Evolutionary conservation across 2,797 vertebrate genomes (phyloP).

Genomic region (Novumbra hubbsi): DNA sequence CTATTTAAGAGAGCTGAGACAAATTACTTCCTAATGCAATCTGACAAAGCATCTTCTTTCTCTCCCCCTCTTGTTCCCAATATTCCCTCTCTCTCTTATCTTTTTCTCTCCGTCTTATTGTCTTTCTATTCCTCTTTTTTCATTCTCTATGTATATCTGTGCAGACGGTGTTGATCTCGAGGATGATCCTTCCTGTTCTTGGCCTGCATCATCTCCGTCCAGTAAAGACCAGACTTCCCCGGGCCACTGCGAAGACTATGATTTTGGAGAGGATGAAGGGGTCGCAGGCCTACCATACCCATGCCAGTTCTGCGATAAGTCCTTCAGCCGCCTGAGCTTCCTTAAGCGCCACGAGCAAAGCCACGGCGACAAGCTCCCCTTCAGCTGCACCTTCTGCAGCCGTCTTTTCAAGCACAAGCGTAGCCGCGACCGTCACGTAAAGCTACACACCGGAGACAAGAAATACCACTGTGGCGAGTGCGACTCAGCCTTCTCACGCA

Average conservation of each 20-base stretch:
- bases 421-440: slow-evolving; percentile 96
- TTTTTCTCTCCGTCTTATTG: neutral
- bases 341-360: slow-evolving; percentile 98
- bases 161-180: slow-evolving; percentile 93
- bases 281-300: slow-evolving; percentile 94
- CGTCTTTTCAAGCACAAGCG: slow-evolving; percentile 98
- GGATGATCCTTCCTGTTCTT: slow-evolving; percentile 95
- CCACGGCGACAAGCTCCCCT: slow-evolving; percentile 97
- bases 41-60: slow-evolving; percentile 42
- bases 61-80: slow-evolving; percentile 29
- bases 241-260: slow-evolving; percentile 92
- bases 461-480: slow-evolving; percentile 98
- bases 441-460: slow-evolving; percentile 97
- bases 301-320: slow-evolving; percentile 98
- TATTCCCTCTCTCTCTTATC: slow-evolving; percentile 12
- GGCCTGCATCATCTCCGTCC: slow-evolving; percentile 97
- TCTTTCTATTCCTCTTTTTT: slow-evolving; percentile 33
- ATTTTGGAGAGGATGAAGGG: slow-evolving; percentile 97
- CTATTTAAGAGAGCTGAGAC: slow-evolving; percentile 50
- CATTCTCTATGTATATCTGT: slow-evolving; percentile 36
- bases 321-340: slow-evolving; percentile 97
- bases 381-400: slow-evolving; percentile 97
- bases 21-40: slow-evolving; percentile 55
- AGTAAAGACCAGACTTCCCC: slow-evolving; percentile 99
- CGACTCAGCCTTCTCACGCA: slow-evolving; percentile 95